phyloP scores from a whole-genome alignment of 2,888 invertebrate species.

The Ormyrus rosae region DNA sequence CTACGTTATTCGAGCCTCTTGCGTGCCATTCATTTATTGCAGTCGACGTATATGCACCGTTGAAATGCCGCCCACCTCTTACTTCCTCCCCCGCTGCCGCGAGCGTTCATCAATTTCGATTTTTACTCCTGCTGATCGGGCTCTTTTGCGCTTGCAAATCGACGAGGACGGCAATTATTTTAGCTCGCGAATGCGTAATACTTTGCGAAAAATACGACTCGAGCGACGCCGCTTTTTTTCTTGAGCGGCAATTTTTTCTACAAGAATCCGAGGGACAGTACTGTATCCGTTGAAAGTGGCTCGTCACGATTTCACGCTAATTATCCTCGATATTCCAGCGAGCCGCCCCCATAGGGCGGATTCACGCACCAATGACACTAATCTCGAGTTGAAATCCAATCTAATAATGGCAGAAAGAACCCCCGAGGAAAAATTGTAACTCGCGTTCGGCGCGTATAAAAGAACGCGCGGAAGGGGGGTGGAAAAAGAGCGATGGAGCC shows the following conservation, averaged over 20 bases:
- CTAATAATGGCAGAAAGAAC: neutral
- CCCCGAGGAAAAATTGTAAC: neutral
- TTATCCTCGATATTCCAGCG: neutral
- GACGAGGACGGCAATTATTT: no score
- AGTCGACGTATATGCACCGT: constrained; percentile 27
- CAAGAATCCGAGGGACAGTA: no score
- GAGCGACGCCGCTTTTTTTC: no score
- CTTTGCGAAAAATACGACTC: no score
- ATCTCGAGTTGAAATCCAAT: constrained; percentile 9
- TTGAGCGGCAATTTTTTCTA: no score
- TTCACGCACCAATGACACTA: neutral
- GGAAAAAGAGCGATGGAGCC: neutral
- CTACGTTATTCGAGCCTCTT: constrained; percentile 42
- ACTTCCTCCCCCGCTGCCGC: neutral
- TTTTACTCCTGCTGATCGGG: no score
- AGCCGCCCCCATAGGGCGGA: no score
- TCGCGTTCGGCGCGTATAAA: neutral
- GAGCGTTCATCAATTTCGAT: constrained; percentile 45
- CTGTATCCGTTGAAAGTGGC: neutral
- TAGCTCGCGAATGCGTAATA: no score
- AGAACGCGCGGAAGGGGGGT: neutral
- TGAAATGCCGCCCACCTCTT: constrained; percentile 28
- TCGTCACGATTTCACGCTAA: constrained; percentile 27
- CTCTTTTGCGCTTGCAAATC: no score
- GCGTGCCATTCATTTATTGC: constrained; percentile 52